Conservation (phyloP, 2,888 invertebrate genomes). For the Koerneria pararmatus region DNA sequence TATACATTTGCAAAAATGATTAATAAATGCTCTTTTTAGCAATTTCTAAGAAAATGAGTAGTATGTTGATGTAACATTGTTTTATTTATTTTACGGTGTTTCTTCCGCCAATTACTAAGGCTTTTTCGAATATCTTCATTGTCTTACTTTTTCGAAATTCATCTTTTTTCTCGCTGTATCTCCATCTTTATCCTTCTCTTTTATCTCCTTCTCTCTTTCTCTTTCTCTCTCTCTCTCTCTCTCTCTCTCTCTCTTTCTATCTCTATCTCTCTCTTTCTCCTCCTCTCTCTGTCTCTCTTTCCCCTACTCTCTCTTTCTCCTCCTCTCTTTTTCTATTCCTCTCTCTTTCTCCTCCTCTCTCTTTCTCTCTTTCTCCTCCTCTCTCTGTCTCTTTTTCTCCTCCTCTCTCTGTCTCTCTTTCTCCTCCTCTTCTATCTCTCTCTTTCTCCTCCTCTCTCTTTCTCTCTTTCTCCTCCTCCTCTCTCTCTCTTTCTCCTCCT, state of each 20-base stretch:
- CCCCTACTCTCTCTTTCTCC: background rate
- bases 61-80: no score
- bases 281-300: background rate
- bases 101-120: no score
- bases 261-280: background rate
- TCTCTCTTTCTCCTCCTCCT: background rate
- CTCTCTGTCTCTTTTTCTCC: background rate
- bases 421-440: conserved; percentile 5
- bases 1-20: no score
- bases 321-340: background rate
- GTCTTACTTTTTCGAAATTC: no score
- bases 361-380: background rate
- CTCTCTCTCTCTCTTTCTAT: background rate
- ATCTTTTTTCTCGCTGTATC: no score
- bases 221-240: no score
- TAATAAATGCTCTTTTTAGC: no score
- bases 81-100: no score
- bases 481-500: conserved; percentile 8
- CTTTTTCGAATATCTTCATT: no score
- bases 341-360: background rate
- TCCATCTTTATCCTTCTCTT: background rate
- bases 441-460: background rate
- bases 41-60: no score
- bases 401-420: background rate
- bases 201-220: no score